phyloP scores from a whole-genome alignment of 1,140 invertebrate genomes.

The Thaumatotibia leucotreta region DNA sequence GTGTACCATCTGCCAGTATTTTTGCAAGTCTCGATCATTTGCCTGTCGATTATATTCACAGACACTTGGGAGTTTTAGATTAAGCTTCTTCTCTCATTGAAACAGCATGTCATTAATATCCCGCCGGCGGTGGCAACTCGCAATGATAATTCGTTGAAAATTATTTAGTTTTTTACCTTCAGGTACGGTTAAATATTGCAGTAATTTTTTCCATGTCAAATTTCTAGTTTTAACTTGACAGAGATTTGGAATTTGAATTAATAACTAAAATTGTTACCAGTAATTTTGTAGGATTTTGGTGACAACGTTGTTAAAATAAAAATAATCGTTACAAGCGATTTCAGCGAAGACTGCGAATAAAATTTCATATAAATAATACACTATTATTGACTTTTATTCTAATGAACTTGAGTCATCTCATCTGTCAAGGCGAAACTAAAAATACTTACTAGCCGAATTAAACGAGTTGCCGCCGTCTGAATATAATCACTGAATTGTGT shows the following conservation, averaged over 20 bases:
- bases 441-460: not conserved
- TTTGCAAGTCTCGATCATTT: slow-evolving; percentile 67
- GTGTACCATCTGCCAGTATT: slow-evolving; percentile 46
- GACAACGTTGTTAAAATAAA: no score
- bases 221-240: no score
- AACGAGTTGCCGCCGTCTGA: slow-evolving; percentile 31
- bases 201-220: not conserved
- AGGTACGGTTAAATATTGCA: no score
- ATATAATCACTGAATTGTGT: slow-evolving; percentile 68
- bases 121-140: slow-evolving; percentile 45
- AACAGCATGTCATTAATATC: slow-evolving; percentile 70
- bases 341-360: no score
- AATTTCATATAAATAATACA: no score
- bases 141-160: slow-evolving; percentile 15
- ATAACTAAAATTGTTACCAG: no score
- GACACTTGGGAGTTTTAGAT: slow-evolving; percentile 66
- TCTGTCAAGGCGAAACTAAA: not conserved
- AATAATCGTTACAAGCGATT: no score
- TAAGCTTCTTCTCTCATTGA: slow-evolving; percentile 71
- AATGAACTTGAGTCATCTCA: no score
- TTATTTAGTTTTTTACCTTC: not conserved
- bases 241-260: no score
- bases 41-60: slow-evolving; percentile 65
- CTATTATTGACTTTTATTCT: no score
- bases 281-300: no score